These are phyloP conservation scores for Temnothorax ravouxi DNA, from an alignment of 2,888 invertebrate genomes.

Conservation along the genomic window DNA sequence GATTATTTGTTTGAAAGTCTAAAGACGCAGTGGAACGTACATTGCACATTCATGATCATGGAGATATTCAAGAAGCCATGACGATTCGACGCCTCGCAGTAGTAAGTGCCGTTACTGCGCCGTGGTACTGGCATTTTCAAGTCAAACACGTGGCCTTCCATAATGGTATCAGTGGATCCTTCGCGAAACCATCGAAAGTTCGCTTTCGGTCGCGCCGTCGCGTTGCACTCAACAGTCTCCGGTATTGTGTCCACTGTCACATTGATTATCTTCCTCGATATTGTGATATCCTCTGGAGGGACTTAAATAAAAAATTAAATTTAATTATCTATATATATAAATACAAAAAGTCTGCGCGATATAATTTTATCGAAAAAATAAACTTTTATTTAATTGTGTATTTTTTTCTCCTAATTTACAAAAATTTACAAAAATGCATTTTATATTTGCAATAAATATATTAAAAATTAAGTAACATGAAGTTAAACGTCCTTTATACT, in stretches of 20 bases:
- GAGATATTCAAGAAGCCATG: conserved; percentile 92
- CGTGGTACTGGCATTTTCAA: conserved; percentile 90
- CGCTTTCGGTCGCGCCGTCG: conserved; percentile 91
- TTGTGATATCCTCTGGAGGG: conserved; percentile 95
- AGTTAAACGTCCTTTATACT: neutral
- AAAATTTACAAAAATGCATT: conserved; percentile 8
- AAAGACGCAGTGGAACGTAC: conserved; percentile 88
- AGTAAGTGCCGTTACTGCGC: conserved; percentile 92
- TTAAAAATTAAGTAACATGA: neutral
- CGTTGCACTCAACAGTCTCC: conserved; percentile 88
- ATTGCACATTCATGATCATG: conserved; percentile 93
- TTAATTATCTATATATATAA: neutral
- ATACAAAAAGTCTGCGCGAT: neutral
- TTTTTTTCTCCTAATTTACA: neutral
- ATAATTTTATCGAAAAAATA: neutral
- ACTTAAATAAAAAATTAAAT: conserved; percentile 86
- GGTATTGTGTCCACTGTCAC: conserved; percentile 88
- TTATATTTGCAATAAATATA: conserved; percentile 1
- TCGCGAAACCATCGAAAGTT: conserved; percentile 92
- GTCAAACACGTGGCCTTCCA: conserved; percentile 87
- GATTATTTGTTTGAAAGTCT: neutral
- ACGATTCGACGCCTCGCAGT: conserved; percentile 93
- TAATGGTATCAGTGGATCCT: conserved; percentile 87
- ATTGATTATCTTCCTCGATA: conserved; percentile 88
- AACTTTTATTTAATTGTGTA: neutral